Evolutionary conservation across 2,113 vertebrate genomes (phyloP).

Genomic region (Chunga burmeisteri): DNA sequence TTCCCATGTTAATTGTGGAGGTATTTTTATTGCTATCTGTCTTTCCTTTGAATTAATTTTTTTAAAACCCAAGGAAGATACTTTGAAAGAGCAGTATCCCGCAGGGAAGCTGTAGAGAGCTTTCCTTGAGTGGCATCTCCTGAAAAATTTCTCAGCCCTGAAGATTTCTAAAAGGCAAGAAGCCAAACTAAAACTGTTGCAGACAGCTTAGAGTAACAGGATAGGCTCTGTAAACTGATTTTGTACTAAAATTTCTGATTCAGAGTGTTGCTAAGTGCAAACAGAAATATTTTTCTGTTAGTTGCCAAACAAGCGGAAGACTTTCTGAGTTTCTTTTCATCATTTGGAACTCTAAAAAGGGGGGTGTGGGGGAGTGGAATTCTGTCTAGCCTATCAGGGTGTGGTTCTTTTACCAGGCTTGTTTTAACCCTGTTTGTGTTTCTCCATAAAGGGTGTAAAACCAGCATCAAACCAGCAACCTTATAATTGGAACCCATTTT

Average conservation of each 20-base stretch:
- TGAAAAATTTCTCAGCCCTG: background rate
- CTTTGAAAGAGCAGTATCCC: background rate
- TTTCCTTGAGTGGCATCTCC: background rate
- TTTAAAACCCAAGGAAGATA: background rate
- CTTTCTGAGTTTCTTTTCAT: background rate
- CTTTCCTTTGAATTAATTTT: background rate
- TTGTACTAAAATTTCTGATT: background rate
- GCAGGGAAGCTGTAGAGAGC: background rate
- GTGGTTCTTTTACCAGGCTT: background rate
- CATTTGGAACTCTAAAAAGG: background rate
- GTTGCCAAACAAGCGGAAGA: constrained; percentile 4
- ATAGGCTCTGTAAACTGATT: background rate
- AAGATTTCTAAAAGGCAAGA: background rate
- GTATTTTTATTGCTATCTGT: background rate
- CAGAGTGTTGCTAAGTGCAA: constrained; percentile 25
- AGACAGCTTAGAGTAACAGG: background rate
- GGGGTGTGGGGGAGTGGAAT: background rate
- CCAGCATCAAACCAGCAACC: background rate
- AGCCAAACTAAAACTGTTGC: background rate
- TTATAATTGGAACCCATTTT: background rate
- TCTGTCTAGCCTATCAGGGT: background rate
- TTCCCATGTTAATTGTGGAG: background rate
- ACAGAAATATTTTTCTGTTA: constrained; percentile 37
- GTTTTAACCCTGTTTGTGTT: background rate
- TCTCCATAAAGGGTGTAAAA: background rate